phyloP scores from a whole-genome alignment of 1,140 invertebrate genomes.

The Antheraea mylitta region DNA sequence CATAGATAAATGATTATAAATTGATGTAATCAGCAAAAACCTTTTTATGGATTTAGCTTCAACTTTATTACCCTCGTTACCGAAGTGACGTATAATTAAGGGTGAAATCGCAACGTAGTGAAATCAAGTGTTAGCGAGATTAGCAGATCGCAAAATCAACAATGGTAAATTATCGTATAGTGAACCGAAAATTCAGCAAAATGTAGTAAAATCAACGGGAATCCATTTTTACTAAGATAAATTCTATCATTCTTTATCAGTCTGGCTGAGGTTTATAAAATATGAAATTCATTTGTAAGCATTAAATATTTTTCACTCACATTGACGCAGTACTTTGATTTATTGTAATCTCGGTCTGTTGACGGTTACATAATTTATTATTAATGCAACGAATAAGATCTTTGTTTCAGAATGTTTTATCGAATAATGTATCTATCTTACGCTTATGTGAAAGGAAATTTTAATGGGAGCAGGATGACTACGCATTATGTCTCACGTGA shows the following conservation, averaged over 20 bases:
- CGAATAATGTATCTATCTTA: not conserved
- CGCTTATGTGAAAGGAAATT: not conserved
- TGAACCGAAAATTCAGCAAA: not conserved
- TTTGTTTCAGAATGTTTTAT: not conserved
- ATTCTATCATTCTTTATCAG: too few species aligned
- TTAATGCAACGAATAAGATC: not conserved
- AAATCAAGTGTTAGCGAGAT: not conserved
- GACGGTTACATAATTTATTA: not conserved
- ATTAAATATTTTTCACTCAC: too few species aligned
- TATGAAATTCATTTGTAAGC: too few species aligned
- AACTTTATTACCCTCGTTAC: not conserved
- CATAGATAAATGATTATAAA: not conserved
- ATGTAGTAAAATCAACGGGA: too few species aligned
- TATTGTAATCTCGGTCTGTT: not conserved
- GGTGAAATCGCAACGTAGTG: not conserved
- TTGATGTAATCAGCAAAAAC: not conserved
- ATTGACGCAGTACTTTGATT: too few species aligned
- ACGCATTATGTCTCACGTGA: conserved; percentile 4
- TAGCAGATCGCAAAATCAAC: not conserved
- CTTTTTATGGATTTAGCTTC: not conserved
- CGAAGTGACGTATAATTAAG: not conserved
- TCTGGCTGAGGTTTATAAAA: too few species aligned
- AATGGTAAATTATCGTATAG: not conserved
- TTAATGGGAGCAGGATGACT: conserved; percentile 4
- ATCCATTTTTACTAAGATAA: too few species aligned